A percentile compares a stretch with the other conserved stretches of the same genome.
phyloP scores from a whole-genome alignment of 2,888 invertebrate genomes.

The Acleris laterana region DNA sequence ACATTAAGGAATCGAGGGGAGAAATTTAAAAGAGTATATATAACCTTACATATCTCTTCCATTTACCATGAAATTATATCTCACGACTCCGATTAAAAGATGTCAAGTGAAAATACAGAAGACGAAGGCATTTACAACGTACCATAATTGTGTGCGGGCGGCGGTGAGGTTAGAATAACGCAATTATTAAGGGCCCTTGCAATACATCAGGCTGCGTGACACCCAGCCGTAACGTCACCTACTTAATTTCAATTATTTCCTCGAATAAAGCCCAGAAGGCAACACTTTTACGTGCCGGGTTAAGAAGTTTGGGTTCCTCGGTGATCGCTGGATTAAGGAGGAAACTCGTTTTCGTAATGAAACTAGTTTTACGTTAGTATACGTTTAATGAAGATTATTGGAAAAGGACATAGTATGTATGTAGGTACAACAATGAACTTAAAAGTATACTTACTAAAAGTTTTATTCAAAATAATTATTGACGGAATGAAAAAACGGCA shows the following conservation, averaged over 20 bases:
- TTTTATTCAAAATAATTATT: no score
- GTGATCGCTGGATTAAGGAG: slow-evolving; percentile 46
- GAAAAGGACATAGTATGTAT: no score
- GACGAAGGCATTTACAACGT: slow-evolving; percentile 15
- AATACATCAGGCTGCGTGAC: slow-evolving; percentile 64
- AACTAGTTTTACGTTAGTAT: not conserved
- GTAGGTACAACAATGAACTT: no score
- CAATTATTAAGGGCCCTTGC: slow-evolving; percentile 39
- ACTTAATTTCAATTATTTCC: slow-evolving; percentile 69
- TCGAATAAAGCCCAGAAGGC: slow-evolving; percentile 49
- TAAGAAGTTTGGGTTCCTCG: slow-evolving; percentile 45
- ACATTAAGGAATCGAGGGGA: no score
- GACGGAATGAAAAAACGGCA: no score
- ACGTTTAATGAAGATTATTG: not conserved
- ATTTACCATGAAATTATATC: no score
- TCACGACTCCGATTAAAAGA: not conserved
- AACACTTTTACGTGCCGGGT: slow-evolving; percentile 51
- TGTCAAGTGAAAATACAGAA: not conserved
- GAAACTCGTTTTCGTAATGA: slow-evolving; percentile 38
- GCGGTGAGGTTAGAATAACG: slow-evolving; percentile 39
- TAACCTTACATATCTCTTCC: no score
- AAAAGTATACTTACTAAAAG: no score
- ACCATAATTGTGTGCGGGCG: slow-evolving; percentile 45
- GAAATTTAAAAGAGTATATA: no score
- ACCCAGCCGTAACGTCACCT: slow-evolving; percentile 58